These are phyloP conservation scores for Adelognathus sp. DNA, from an alignment of 2,888 invertebrate species.

Conservation along the genomic window DNA sequence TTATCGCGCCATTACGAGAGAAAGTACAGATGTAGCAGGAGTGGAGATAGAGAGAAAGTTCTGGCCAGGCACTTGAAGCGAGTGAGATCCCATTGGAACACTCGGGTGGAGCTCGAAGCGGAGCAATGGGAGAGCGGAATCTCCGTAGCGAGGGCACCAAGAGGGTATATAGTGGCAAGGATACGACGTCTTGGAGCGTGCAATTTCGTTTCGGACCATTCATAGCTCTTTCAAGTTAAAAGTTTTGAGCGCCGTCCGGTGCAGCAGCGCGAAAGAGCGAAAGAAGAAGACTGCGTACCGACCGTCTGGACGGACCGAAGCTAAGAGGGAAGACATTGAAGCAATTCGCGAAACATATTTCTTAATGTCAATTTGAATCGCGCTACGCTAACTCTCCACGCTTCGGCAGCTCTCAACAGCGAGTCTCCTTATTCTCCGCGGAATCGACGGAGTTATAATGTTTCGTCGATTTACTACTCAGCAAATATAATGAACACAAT, in stretches of 20 bases:
- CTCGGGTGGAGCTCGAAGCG: constrained; percentile 25
- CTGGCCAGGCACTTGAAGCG: constrained; percentile 39
- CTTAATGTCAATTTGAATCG: constrained; percentile 45
- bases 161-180: neutral
- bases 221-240: constrained; percentile 52
- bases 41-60: constrained; percentile 40
- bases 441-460: neutral
- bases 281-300: constrained; percentile 23
- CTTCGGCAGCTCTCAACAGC: constrained; percentile 1
- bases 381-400: neutral
- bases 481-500: no score
- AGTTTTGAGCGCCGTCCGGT: constrained; percentile 19
- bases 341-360: constrained; percentile 52
- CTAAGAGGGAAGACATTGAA: constrained; percentile 25
- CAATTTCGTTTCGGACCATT: constrained; percentile 49
- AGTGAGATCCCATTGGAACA: constrained; percentile 30
- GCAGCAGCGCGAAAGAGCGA: constrained; percentile 3
- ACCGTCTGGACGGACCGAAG: neutral
- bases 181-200: constrained; percentile 36
- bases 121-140: constrained; percentile 33
- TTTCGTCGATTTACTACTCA: neutral
- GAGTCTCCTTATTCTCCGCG: neutral
- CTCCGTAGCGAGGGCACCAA: constrained; percentile 1
- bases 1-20: constrained; percentile 45
- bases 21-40: constrained; percentile 3